Percentiles rank a stretch among this genome's conserved stretches.
Evolutionary conservation across 2,888 invertebrate species (phyloP).

Genomic region (Leptopilina myrica): DNA sequence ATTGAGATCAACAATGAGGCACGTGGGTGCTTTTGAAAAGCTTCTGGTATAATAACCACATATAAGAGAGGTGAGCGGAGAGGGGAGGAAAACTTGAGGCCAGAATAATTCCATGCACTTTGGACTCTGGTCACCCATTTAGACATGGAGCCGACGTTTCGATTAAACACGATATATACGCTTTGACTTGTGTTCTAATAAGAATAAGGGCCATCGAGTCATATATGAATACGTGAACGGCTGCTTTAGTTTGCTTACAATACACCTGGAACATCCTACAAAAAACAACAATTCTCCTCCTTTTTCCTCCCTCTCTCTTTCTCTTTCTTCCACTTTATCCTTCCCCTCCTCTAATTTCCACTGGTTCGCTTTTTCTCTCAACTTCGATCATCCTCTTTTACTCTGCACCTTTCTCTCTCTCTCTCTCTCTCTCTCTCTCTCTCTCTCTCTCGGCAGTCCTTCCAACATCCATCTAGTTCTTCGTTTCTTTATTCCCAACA

Average conservation of each 20-base stretch:
- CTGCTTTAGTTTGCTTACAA: conserved; percentile 47
- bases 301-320: conserved; percentile 29
- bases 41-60: conserved; percentile 17
- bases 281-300: conserved; percentile 32
- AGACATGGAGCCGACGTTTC: conserved; percentile 11
- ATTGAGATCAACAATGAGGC: conserved; percentile 31
- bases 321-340: conserved; percentile 38
- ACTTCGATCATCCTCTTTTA: not conserved
- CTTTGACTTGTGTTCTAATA: conserved; percentile 23
- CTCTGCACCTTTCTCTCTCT: too few species aligned
- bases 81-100: conserved; percentile 28
- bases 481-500: conserved; percentile 18
- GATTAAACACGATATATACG: conserved; percentile 19
- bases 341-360: not conserved
- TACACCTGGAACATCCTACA: conserved; percentile 57
- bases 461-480: not conserved
- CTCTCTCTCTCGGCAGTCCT: conserved; percentile 12
- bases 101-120: not conserved
- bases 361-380: not conserved
- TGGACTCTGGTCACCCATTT: conserved; percentile 35
- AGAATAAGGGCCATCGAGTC: conserved; percentile 34
- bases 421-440: not conserved
- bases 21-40: conserved; percentile 32
- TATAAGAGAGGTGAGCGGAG: not conserved
- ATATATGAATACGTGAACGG: conserved; percentile 45